Evolutionary conservation across 2,797 vertebrate species (phyloP).

Genomic region (Pseudochaenichthys georgianus): DNA sequence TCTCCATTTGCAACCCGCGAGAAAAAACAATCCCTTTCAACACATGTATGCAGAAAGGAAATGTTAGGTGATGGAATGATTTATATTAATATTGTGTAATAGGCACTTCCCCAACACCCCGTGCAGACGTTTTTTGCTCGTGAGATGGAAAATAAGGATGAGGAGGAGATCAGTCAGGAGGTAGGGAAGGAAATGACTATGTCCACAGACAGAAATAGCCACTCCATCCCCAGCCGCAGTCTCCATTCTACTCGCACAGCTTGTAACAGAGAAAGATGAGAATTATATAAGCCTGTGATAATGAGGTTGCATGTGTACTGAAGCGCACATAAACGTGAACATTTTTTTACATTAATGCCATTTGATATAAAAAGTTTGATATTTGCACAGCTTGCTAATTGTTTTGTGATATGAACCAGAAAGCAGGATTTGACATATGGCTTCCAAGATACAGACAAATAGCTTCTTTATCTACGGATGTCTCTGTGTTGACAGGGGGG

Average conservation of each 20-base stretch:
- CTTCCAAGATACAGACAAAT: constrained; percentile 41
- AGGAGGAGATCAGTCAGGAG: constrained; percentile 56
- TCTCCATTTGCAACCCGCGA: constrained; percentile 37
- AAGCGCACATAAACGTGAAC: background rate
- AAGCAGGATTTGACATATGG: constrained; percentile 6
- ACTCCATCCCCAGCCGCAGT: constrained; percentile 48
- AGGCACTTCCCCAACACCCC: constrained; percentile 18
- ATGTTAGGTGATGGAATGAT: constrained; percentile 21
- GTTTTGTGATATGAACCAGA: constrained; percentile 10
- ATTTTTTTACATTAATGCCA: background rate
- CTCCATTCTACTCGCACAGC: constrained; percentile 36
- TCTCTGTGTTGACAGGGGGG: constrained; percentile 38
- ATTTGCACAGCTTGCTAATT: background rate
- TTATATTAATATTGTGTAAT: constrained; percentile 48
- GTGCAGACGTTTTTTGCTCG: constrained; percentile 14
- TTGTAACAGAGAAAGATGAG: constrained; percentile 35
- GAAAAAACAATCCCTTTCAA: constrained; percentile 43
- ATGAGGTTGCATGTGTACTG: background rate
- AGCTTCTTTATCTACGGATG: constrained; percentile 21
- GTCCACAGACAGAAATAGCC: constrained; percentile 64
- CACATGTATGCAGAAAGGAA: constrained; percentile 32
- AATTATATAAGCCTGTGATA: constrained; percentile 38
- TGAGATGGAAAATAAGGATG: constrained; percentile 38
- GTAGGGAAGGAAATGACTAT: constrained; percentile 49
- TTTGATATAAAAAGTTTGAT: background rate